Evolutionary conservation across 1,140 invertebrate genomes (phyloP), one percentile per base, ranked within the genome.

Genomic region (Aporrectodea caliginosa): DNA sequence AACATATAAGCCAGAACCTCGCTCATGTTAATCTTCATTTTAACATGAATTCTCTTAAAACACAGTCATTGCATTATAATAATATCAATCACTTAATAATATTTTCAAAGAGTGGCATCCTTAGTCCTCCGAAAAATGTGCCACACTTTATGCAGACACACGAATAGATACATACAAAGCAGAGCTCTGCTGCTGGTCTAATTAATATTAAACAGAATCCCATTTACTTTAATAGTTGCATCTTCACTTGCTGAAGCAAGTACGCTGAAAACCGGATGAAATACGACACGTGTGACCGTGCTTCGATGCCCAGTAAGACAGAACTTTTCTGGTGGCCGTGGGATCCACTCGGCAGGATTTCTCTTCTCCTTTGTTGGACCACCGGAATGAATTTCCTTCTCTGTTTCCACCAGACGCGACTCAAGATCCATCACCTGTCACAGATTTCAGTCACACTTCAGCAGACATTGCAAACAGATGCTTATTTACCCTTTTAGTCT

Each of bases 221-320:
- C 0, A 80, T 27, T 32, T 1, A 90, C 90, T 91, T 98, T 98
- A 84, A 99, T 96, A 72, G 96, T 98, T 27, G 96, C 96, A 90
- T 99, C 98, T 91, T 99, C 97, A 85, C 95, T 97, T 16, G 95
- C 93, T 35, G 96, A 97, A 22, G 97, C 95, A 91, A 98, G 93
- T 81, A 98, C 90, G 90, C 93, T 96, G 90, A 95, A 99, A 83
- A 96, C 92, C 79, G 97, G 97, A 90, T 99, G 97, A 90, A 99
- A 98, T 88, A 98, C 93, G 84, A 90, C 90, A 74, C 84, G 82
- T 35, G 95, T 98, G 84, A 98, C 93, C 79, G 96, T 94, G 90
- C 94, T 91, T 91, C 94, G 89, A 92, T 98, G 90, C 43, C 98
- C 97, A 81, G 92, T 93, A 16, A 99, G 91, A 85, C 92, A 92